Base-by-base conservation (phyloP, 2,113 vertebrate species). In the Columba livia region DNA sequence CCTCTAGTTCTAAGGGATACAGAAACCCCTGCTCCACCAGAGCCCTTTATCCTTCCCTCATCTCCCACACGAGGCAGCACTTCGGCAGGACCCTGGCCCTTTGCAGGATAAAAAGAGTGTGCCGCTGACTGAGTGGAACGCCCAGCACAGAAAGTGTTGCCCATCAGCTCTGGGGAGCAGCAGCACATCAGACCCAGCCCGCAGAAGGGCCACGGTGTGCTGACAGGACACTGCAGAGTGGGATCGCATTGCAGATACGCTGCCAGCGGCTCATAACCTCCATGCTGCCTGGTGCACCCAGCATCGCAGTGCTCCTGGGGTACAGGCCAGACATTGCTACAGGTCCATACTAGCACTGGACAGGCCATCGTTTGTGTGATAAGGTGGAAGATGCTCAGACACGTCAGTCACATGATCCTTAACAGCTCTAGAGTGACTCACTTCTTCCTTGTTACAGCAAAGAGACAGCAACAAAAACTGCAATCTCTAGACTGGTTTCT, bases 281-380 rank as follows among this genome's bases (percentile, higher is more conserved):
- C 44, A 9, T 2, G 12, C 31, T 29, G 11, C 15, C 1, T 1
- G 6, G 28, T 1, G 15, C 16, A 5, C 29, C 42, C 21, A 51
- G 54, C 62, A 32, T 14, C 1, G 1, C 18, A n/a, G 36, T 3
- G 51, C 14, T 70, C 32, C 56, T 57, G 29, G 8, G 16, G 28
- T 29, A 73, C 11, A 9, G 34, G 18, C 18, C 28, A 67, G 56
- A 11, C 32, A 15, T 5, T 60, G 25, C 57, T 54, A 24, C 51
- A 16, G n/a, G 70, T 24, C 62, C 12, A 25, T 13, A 25, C 29
- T 11, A 54, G 44, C 36, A 32, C 28, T 7, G 7, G 26, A 47
- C 16, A 40, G 29, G 25, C 51, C 25, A 54, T 12, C 11, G 4
- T 4, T 28, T 58, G 21, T 15, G 23, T 8, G 16, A 44, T 20